Percentiles rank a stretch among this genome's conserved stretches.
phyloP scores from a whole-genome alignment of 1,140 invertebrate species.

The Arion vulgaris region DNA sequence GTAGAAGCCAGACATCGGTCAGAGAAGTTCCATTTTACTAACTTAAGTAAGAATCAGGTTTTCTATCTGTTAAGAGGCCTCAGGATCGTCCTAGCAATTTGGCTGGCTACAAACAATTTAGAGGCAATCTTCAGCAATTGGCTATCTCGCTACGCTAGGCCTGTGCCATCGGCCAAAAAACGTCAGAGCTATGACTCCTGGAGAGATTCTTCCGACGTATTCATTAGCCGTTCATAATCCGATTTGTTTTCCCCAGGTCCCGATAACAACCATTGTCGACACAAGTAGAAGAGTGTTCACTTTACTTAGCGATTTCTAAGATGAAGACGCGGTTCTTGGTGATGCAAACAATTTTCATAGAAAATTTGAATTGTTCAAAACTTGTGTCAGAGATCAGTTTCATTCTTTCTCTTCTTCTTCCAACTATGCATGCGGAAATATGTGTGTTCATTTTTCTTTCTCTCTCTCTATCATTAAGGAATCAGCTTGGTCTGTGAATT shows the following conservation, averaged over 20 bases:
- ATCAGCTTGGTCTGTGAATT: too few species aligned
- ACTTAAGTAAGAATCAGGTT: neutral
- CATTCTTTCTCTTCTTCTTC: too few species aligned
- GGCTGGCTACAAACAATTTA: conserved; percentile 5
- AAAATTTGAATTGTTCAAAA: too few species aligned
- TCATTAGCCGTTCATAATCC: neutral
- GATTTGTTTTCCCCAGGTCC: neutral
- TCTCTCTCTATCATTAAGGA: too few species aligned
- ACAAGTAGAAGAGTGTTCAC: neutral
- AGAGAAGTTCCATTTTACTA: neutral
- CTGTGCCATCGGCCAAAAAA: neutral
- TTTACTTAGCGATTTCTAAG: neutral
- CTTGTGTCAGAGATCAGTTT: too few species aligned
- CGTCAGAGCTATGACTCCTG: neutral
- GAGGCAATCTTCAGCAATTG: conserved; percentile 12
- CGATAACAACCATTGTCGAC: neutral
- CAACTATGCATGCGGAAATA: too few species aligned
- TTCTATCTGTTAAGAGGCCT: neutral
- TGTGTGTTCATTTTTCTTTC: too few species aligned
- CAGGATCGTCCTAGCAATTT: neutral
- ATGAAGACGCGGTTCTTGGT: neutral
- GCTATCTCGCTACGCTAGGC: neutral
- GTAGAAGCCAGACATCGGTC: neutral
- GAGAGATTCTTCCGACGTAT: neutral
- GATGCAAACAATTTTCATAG: too few species aligned